Evolutionary conservation across 2,888 invertebrate genomes (phyloP).

Genomic region (Drosophila quinaria): DNA sequence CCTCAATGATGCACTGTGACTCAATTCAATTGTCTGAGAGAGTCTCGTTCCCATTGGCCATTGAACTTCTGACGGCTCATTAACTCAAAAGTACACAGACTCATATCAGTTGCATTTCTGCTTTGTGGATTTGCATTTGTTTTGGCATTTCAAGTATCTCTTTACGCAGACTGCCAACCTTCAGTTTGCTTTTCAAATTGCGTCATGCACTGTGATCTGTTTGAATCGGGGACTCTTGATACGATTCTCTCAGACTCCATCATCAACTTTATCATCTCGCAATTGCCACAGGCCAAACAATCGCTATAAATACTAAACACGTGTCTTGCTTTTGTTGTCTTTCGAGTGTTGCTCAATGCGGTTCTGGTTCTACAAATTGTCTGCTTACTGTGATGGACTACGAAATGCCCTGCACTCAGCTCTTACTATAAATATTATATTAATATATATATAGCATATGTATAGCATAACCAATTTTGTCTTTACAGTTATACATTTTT

Average conservation of each 20-base stretch:
- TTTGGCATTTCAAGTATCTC: slow-evolving; percentile 16
- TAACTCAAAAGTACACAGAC: slow-evolving; percentile 33
- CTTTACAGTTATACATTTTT: too few relatives aligned
- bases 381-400: neutral
- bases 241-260: slow-evolving; percentile 12
- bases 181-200: slow-evolving; percentile 22
- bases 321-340: slow-evolving; percentile 23
- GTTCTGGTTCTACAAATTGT: neutral
- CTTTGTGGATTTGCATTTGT: slow-evolving; percentile 12
- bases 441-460: too few relatives aligned
- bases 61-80: slow-evolving; percentile 58
- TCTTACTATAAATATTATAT: neutral
- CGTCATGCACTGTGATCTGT: slow-evolving; percentile 14
- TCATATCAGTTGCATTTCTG: slow-evolving; percentile 32
- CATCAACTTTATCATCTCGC: slow-evolving; percentile 2
- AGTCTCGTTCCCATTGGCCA: slow-evolving; percentile 30
- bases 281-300: slow-evolving; percentile 10
- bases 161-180: slow-evolving; percentile 3
- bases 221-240: neutral
- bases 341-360: slow-evolving; percentile 6
- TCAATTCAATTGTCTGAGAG: slow-evolving; percentile 45
- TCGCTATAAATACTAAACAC: slow-evolving; percentile 30
- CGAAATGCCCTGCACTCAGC: neutral
- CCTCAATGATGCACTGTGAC: slow-evolving; percentile 31
- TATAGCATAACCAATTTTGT: too few relatives aligned